Percentiles rank a stretch among this genome's conserved stretches.
Evolutionary conservation across 2,113 vertebrate genomes (phyloP).

Genomic region (Bungarus multicinctus): DNA sequence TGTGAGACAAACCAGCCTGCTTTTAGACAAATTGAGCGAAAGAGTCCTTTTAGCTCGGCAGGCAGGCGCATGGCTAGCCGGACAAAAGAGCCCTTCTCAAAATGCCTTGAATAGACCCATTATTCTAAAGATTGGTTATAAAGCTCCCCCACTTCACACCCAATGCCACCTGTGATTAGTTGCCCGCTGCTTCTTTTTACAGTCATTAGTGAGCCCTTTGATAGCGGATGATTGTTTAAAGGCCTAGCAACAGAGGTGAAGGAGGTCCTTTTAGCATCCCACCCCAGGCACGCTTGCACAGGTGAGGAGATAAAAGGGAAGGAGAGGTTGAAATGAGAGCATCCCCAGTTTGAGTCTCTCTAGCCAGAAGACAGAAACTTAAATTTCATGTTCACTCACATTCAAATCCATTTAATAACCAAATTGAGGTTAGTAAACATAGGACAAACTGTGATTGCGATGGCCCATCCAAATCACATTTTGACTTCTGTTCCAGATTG

Average conservation of each 20-base stretch:
- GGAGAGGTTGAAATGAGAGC: background rate
- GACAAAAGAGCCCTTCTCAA: constrained; percentile 74
- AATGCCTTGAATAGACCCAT: constrained; percentile 72
- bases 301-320: background rate
- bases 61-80: constrained; percentile 66
- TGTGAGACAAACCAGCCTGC: constrained; percentile 74
- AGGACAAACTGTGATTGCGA: background rate
- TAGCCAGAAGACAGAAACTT: background rate
- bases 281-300: background rate
- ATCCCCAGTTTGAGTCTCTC: background rate
- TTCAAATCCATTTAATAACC: background rate
- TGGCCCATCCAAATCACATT: background rate
- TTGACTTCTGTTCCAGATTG: background rate
- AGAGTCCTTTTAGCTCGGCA: constrained; percentile 73
- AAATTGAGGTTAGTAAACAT: background rate
- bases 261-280: constrained; percentile 34
- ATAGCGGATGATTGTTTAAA: constrained; percentile 72
- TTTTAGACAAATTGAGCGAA: constrained; percentile 83
- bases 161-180: constrained; percentile 77
- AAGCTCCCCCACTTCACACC: constrained; percentile 73
- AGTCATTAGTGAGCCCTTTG: constrained; percentile 71
- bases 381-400: background rate
- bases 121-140: constrained; percentile 69
- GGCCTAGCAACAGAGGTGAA: constrained; percentile 68
- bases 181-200: constrained; percentile 59